Conservation (phyloP, 2,888 invertebrate genomes). For the Synergus japonicus region DNA sequence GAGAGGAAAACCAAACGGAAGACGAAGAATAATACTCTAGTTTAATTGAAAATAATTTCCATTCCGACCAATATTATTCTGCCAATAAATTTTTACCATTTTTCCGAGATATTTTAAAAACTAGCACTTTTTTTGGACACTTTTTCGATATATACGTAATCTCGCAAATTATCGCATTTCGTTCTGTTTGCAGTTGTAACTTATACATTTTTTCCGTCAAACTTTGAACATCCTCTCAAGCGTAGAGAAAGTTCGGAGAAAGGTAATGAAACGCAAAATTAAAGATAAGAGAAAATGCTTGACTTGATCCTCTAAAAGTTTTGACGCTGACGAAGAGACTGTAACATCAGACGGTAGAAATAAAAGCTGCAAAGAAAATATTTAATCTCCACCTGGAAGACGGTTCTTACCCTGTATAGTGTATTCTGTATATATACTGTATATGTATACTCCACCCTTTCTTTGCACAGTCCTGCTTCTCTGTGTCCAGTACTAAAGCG, state of each 20-base stretch:
- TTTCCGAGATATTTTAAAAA: neutral
- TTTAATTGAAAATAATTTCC: conserved; percentile 6
- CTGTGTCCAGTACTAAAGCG: conserved; percentile 31
- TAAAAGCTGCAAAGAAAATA: conserved; percentile 24
- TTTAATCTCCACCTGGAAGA: conserved; percentile 27
- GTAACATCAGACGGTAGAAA: conserved; percentile 19
- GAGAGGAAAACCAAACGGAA: neutral
- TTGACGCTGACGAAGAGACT: conserved; percentile 10
- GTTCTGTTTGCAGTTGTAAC: conserved; percentile 2
- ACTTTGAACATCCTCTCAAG: conserved; percentile 13
- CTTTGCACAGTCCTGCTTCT: neutral
- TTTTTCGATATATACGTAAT: no score
- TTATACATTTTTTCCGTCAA: conserved; percentile 15
- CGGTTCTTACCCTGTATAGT: neutral
- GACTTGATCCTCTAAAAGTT: conserved; percentile 28
- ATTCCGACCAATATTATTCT: neutral
- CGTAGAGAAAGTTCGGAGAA: conserved; percentile 20
- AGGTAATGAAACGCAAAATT: conserved; percentile 31
- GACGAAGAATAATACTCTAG: neutral
- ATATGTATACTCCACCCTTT: neutral
- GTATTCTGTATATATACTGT: neutral
- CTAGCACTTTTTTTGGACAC: no score
- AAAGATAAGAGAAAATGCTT: conserved; percentile 29
- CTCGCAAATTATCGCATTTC: neutral
- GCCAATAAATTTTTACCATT: neutral